phyloP scores from a whole-genome alignment of 2,888 invertebrate species.

The Melanotus villosus region DNA sequence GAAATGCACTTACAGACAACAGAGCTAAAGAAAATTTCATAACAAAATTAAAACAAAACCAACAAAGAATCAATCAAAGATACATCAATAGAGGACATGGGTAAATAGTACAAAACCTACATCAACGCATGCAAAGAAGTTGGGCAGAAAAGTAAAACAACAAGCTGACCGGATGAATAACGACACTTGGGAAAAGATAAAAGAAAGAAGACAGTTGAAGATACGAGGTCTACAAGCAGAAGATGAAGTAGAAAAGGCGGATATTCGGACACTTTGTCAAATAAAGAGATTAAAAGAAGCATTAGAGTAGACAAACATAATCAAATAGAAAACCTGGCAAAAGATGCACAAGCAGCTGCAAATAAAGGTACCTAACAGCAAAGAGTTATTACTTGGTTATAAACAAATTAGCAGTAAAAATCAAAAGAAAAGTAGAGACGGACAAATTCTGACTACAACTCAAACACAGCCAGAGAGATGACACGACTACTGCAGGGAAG shows the following conservation, averaged over 20 bases:
- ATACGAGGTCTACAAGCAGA: not conserved
- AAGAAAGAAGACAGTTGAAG: not conserved
- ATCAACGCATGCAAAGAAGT: conserved; percentile 2
- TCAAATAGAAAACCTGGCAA: not conserved
- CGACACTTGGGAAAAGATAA: not conserved
- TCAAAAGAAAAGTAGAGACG: not conserved
- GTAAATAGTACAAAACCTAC: not conserved
- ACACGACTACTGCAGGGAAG: not conserved
- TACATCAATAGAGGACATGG: conserved; percentile 2
- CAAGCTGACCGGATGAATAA: not conserved
- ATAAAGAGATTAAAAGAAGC: not conserved
- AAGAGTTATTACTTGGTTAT: not conserved
- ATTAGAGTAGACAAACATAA: conserved; percentile 1
- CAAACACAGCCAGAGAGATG: not conserved
- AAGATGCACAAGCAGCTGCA: not conserved
- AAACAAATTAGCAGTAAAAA: not conserved
- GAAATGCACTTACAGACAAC: not conserved
- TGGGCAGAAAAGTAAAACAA: not conserved
- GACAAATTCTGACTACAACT: conserved; percentile 1
- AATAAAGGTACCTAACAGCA: not conserved
- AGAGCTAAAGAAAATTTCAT: not conserved
- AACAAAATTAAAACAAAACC: not conserved
- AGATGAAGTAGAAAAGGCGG: not conserved
- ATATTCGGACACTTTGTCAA: not conserved
- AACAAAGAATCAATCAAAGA: not conserved